Evolutionary conservation across 1,140 invertebrate species (phyloP), one percentile per base, ranked within the genome.

Genomic region (Drosophila miranda): DNA sequence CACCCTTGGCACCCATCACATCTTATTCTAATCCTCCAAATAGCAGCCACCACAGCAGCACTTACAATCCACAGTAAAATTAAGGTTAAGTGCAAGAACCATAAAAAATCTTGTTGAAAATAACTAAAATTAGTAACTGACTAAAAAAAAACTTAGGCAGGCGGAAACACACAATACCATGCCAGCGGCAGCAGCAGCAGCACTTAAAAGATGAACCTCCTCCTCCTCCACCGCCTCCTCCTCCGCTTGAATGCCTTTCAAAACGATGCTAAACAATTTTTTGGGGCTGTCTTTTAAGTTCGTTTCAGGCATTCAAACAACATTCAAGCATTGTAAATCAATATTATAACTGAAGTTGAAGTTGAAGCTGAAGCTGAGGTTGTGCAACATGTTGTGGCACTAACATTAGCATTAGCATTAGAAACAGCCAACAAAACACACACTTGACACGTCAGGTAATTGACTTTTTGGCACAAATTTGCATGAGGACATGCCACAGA

Each of bases 391-490:
- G 63, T 68, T 69, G 63, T 30, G 43, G 42, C 53, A 48, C 19
- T 13, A 66, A 46, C 62, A 55, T 67, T 67, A 26, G 13, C 19
- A 38, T 44, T 38, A 61, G 45, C 62, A 56, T 28, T 26, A 48
- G 51, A 56, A 56, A 69, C 66, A 68, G 67, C 16, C 67, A 51
- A 68, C 34, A 68, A 68, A 43, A 68, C 64, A 67, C 62, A 67
- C 51, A 56, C 66, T 69, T 56, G 59, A 73, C 69, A 73, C 69
- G 50, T 73, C 58, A 62, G 68, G 41, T 62, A 73, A 73, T 73
- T 73, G 69, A 73, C 58, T 64, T 73, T 73, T 73, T 73, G 70
- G 70, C 69, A 73, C 70, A 73, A 63, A 73, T 73, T 56, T 72
- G 57, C 68, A 54, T 64, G 69, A 48, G 70, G 70, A 52, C 70